Percentiles rank a stretch among this genome's conserved stretches.
These are phyloP conservation scores for Mya arenaria DNA, from an alignment of 1,140 invertebrate species.

Conservation along the genomic window DNA sequence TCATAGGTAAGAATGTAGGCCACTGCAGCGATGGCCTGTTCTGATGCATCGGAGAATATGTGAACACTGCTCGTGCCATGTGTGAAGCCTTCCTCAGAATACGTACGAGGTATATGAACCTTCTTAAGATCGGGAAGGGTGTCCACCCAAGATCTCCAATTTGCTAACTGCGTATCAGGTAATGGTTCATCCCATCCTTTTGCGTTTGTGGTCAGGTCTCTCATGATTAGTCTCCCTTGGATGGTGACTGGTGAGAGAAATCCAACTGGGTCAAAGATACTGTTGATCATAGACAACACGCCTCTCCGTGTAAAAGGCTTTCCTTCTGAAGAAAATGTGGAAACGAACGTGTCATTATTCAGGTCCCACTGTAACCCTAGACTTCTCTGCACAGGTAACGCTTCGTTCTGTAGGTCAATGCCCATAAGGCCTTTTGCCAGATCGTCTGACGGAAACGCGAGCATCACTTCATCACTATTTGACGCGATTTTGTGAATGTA, in stretches of 20 bases:
- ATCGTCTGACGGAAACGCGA: slow-evolving; percentile 1
- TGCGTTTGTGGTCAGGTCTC: background rate
- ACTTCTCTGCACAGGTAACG: background rate
- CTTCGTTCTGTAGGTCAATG: background rate
- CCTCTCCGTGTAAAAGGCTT: slow-evolving; percentile 48
- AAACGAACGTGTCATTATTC: slow-evolving; percentile 38
- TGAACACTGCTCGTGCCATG: background rate
- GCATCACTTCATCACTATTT: slow-evolving; percentile 20
- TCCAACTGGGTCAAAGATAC: slow-evolving; percentile 38
- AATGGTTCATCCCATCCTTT: background rate
- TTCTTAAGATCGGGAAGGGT: background rate
- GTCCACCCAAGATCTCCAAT: background rate
- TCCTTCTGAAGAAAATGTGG: slow-evolving; percentile 7
- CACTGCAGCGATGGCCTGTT: background rate
- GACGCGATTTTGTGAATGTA: slow-evolving; percentile 35
- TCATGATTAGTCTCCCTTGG: background rate
- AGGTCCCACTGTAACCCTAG: no score
- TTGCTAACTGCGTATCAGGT: background rate
- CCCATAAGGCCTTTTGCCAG: background rate
- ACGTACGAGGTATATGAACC: background rate
- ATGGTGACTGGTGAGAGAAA: slow-evolving; percentile 6
- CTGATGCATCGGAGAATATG: background rate
- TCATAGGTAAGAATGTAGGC: no score
- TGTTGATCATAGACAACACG: slow-evolving; percentile 51
- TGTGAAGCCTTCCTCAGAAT: background rate